phyloP scores from a whole-genome alignment of 92 coral and sea anemone genomes.

The Bergia puertoricense region DNA sequence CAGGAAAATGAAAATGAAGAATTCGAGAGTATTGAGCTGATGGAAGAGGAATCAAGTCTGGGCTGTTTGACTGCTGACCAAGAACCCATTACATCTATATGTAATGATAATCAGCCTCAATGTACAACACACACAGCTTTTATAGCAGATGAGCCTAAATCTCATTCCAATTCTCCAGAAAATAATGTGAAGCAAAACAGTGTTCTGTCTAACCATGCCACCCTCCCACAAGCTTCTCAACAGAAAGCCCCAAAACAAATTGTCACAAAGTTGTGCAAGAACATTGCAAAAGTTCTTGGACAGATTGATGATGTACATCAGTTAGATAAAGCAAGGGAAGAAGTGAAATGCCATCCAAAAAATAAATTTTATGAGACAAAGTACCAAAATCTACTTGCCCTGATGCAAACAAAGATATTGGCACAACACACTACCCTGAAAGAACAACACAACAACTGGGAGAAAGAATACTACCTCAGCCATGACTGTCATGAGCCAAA shows the following conservation, averaged over 20 bases:
- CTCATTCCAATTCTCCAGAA: background rate
- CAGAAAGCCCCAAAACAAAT: background rate
- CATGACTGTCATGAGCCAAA: constrained; percentile 43
- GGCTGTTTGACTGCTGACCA: background rate
- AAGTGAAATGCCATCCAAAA: constrained; percentile 44
- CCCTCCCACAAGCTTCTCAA: background rate
- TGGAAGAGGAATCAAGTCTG: constrained; percentile 13
- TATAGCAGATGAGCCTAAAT: background rate
- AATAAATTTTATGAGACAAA: constrained; percentile 15
- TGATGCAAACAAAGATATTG: constrained; percentile 37
- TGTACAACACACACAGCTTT: background rate
- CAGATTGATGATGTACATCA: constrained; percentile 18
- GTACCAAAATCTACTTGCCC: constrained; percentile 27
- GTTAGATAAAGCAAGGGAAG: constrained; percentile 33
- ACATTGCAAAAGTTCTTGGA: constrained; percentile 20
- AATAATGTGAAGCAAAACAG: constrained; percentile 12
- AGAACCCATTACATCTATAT: background rate
- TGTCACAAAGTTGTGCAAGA: constrained; percentile 30
- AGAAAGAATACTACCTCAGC: constrained; percentile 37
- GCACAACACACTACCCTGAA: constrained; percentile 40
- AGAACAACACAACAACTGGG: constrained; percentile 45
- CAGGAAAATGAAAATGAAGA: constrained; percentile 25
- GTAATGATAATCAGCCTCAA: background rate
- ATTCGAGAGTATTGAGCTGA: constrained; percentile 4
- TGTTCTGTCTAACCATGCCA: background rate